These are phyloP conservation scores for Falcaria lacertinaria DNA, from an alignment of 2,888 invertebrate genomes.

Conservation along the genomic window DNA sequence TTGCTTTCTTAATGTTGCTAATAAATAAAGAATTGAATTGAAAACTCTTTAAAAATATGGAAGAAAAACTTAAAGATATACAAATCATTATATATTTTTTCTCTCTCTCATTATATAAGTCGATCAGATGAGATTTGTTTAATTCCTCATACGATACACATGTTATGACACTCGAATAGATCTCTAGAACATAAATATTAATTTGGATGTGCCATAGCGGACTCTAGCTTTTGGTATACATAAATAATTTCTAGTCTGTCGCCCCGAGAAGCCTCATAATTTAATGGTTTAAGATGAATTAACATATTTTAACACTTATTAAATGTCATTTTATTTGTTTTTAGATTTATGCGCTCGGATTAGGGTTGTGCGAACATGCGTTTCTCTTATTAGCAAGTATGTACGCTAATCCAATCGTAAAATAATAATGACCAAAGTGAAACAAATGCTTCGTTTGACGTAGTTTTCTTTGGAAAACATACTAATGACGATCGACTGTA, in stretches of 20 bases:
- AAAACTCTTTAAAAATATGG: too few species aligned
- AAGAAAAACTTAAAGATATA: too few species aligned
- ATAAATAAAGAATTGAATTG: too few species aligned
- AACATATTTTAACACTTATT: conserved; percentile 48
- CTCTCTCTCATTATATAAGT: too few species aligned
- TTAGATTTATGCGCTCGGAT: conserved; percentile 28
- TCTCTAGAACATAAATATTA: conserved; percentile 48
- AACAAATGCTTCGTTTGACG: too few species aligned
- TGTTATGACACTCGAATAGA: conserved; percentile 34
- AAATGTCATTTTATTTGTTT: conserved; percentile 41
- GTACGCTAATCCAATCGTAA: neutral
- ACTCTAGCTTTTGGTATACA: conserved; percentile 24
- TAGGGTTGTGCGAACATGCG: conserved; percentile 6
- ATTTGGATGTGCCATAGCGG: conserved; percentile 36
- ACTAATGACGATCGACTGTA: too few species aligned
- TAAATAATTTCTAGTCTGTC: conserved; percentile 35
- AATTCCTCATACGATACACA: conserved; percentile 31
- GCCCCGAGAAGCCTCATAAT: conserved; percentile 16
- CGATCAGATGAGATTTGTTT: too few species aligned
- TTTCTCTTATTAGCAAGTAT: neutral
- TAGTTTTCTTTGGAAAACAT: too few species aligned
- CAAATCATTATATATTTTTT: too few species aligned
- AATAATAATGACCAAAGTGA: neutral
- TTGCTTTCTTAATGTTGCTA: too few species aligned
- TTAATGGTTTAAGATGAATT: conserved; percentile 33